These are phyloP conservation scores for Siderastrea radians DNA, from an alignment of 92 coral and sea anemone species.

Conservation along the genomic window DNA sequence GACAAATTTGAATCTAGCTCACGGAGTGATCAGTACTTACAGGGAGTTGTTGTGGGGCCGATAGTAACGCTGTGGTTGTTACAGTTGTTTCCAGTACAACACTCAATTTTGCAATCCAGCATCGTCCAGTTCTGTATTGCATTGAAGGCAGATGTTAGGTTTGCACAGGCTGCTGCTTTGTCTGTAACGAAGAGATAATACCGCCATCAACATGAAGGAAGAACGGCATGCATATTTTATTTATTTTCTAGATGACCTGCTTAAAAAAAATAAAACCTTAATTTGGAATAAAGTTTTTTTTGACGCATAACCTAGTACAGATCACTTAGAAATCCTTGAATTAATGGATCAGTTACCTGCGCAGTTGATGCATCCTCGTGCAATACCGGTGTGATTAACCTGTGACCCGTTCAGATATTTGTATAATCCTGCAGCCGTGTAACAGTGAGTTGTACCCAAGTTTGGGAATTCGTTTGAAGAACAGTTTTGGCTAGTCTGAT, in stretches of 20 bases:
- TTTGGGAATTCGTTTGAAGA: neutral
- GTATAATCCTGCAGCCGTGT: neutral
- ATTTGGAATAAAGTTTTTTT: too few species aligned
- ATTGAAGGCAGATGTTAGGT: neutral
- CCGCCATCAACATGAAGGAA: too few species aligned
- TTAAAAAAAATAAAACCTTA: too few species aligned
- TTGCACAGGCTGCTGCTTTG: neutral
- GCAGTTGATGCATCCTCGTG: slow-evolving; percentile 18
- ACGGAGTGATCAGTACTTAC: neutral
- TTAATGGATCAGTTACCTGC: neutral
- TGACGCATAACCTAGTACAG: too few species aligned
- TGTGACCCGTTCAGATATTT: neutral
- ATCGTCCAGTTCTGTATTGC: neutral
- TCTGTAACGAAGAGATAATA: neutral
- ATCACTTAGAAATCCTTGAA: too few species aligned
- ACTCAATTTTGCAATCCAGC: neutral
- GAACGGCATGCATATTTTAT: too few species aligned
- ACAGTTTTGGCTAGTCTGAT: neutral
- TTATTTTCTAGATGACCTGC: too few species aligned
- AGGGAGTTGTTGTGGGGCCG: neutral
- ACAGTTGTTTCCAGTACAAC: slow-evolving; percentile 1
- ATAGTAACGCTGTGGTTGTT: neutral
- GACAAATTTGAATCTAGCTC: too few species aligned
- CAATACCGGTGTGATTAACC: neutral
- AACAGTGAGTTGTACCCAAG: slow-evolving; percentile 1